Evolutionary conservation across 2,113 vertebrate species (phyloP).

Genomic region (Poicephalus meyeri): DNA sequence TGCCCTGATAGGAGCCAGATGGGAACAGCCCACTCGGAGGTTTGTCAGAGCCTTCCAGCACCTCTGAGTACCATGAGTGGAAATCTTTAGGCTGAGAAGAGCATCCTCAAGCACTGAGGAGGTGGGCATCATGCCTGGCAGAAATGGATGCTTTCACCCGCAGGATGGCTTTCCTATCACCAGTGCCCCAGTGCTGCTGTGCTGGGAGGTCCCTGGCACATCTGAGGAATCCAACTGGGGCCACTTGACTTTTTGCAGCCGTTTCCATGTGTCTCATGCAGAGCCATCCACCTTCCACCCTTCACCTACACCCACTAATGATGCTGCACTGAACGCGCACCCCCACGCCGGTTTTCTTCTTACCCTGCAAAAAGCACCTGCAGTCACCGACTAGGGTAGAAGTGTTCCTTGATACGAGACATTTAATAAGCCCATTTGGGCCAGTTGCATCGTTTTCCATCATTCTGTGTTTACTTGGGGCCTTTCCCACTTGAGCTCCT

Average conservation of each 20-base stretch:
- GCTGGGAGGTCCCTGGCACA: background rate
- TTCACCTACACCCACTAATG: background rate
- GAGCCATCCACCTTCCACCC: background rate
- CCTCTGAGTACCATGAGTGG: background rate
- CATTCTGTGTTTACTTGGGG: background rate
- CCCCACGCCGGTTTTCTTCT: background rate
- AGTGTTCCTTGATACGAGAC: background rate
- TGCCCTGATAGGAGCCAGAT: fast-evolving
- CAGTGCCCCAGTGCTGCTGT: background rate
- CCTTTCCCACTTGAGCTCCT: background rate
- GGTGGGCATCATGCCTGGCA: fast-evolving
- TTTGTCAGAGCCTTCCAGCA: background rate
- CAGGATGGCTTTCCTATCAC: background rate
- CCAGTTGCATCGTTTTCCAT: background rate
- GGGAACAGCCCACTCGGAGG: background rate
- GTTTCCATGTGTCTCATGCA: background rate
- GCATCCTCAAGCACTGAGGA: fast-evolving
- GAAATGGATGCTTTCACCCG: background rate
- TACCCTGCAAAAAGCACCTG: background rate
- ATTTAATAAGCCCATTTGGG: background rate
- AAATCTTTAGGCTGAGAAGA: background rate
- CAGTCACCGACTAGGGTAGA: background rate
- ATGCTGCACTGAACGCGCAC: background rate
- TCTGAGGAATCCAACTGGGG: background rate
- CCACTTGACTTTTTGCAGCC: background rate